These are phyloP conservation scores for Thalpophila matura DNA, from an alignment of 2,888 invertebrate genomes.

Conservation along the genomic window DNA sequence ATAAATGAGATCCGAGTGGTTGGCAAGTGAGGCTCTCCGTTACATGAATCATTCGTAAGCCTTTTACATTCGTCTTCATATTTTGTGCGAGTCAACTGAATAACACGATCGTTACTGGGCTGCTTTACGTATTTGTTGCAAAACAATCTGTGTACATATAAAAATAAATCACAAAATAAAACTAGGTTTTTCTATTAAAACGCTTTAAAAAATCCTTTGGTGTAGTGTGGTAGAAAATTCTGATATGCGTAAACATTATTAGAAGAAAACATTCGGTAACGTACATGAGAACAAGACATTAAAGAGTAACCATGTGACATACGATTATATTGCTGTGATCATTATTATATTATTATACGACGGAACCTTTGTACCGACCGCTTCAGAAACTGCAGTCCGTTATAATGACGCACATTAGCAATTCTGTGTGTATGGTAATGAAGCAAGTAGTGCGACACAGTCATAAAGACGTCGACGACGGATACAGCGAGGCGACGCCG, in stretches of 20 bases:
- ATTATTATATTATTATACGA: no score
- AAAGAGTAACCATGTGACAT: no score
- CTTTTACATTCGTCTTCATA: neutral
- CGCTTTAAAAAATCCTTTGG: no score
- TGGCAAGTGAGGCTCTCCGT: neutral
- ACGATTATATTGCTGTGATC: no score
- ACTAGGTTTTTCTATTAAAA: no score
- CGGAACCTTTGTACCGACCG: neutral
- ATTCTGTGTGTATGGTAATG: slow-evolving; percentile 12
- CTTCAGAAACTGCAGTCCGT: neutral
- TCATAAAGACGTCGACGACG: neutral
- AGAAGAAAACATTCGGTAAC: no score
- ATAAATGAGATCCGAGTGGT: neutral
- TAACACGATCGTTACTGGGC: neutral
- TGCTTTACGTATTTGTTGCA: no score
- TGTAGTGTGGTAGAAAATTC: no score
- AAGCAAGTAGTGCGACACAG: neutral
- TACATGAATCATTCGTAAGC: neutral
- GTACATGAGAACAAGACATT: no score
- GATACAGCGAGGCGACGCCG: neutral
- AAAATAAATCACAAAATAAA: no score
- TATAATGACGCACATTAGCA: neutral
- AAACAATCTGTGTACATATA: no score
- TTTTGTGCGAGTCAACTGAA: neutral
- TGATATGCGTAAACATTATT: no score